A percentile compares a stretch with the other conserved stretches of the same genome.
Conservation (phyloP, 2,888 invertebrate genomes). For the Xylota sylvarum region DNA sequence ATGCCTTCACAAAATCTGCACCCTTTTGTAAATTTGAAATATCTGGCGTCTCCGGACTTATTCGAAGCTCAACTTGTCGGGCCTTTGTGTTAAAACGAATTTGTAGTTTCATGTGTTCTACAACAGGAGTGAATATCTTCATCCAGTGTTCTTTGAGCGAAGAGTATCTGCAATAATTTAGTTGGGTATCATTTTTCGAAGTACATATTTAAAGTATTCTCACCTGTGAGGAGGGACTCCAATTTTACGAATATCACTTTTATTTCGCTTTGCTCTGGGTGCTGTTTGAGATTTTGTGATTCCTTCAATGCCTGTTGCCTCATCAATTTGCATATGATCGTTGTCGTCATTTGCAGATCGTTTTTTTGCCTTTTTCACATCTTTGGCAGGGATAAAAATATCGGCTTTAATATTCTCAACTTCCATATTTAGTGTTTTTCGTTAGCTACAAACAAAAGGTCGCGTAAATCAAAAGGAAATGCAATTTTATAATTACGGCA, state of each 20-base stretch:
- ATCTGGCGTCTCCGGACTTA: constrained; percentile 88
- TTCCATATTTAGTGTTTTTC: constrained; percentile 79
- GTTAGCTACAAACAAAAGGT: not conserved
- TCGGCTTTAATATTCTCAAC: constrained; percentile 82
- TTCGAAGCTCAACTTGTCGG: constrained; percentile 87
- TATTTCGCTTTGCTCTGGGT: constrained; percentile 85
- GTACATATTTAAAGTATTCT: constrained; percentile 46
- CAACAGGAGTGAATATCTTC: constrained; percentile 98
- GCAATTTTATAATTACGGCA: not conserved
- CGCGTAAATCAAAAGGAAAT: not conserved
- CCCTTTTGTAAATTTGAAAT: constrained; percentile 97
- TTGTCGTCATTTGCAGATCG: constrained; percentile 83
- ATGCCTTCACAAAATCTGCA: constrained; percentile 99
- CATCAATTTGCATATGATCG: constrained; percentile 89
- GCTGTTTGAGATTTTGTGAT: constrained; percentile 83
- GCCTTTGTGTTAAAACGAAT: constrained; percentile 97
- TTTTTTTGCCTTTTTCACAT: constrained; percentile 80
- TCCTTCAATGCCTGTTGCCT: constrained; percentile 88
- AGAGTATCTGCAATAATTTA: constrained; percentile 88
- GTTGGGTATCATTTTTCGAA: not conserved
- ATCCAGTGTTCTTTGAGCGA: constrained; percentile 98
- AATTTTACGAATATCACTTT: constrained; percentile 89
- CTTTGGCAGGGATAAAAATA: constrained; percentile 79
- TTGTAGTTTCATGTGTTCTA: constrained; percentile 97
- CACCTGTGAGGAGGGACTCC: constrained; percentile 95